phyloP scores from a whole-genome alignment of 92 coral and sea anemone species.

The Pocillopora grandis region DNA sequence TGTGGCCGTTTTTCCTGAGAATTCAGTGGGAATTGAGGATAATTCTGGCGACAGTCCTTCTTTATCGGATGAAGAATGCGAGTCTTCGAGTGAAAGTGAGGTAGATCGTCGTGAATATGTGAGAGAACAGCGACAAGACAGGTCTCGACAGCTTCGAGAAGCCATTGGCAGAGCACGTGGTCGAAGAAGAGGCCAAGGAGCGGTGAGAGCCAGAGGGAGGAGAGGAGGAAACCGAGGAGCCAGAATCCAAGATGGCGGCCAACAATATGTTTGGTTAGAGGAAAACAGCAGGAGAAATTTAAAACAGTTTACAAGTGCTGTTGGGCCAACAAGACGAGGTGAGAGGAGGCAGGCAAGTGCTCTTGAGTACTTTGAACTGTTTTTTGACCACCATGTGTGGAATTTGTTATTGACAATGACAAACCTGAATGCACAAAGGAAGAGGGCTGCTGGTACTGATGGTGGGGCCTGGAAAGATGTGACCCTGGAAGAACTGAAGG shows the following conservation, averaged over 20 bases:
- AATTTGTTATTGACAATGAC: slow-evolving; percentile 16
- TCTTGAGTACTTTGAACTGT: slow-evolving; percentile 25
- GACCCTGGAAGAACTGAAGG: slow-evolving; percentile 11
- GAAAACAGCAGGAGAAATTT: background rate
- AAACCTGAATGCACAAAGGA: slow-evolving; percentile 12
- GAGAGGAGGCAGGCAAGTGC: slow-evolving; percentile 34
- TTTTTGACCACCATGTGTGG: slow-evolving; percentile 2
- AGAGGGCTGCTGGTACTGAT: slow-evolving; percentile 8
- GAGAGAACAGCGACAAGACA: slow-evolving; percentile 33
- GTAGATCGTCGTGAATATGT: slow-evolving; percentile 22
- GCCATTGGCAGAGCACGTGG: slow-evolving; percentile 24
- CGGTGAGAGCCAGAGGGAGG: slow-evolving; percentile 21
- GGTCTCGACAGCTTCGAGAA: slow-evolving; percentile 24
- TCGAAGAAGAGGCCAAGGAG: slow-evolving; percentile 30
- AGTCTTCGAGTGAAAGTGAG: slow-evolving; percentile 31
- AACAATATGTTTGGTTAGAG: slow-evolving; percentile 12
- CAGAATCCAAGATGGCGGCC: slow-evolving; percentile 19
- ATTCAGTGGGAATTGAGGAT: slow-evolving; percentile 25
- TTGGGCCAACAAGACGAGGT: slow-evolving; percentile 27
- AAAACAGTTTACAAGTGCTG: slow-evolving; percentile 17
- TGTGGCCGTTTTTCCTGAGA: slow-evolving; percentile 18
- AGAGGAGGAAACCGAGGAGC: slow-evolving; percentile 2
- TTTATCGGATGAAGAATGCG: slow-evolving; percentile 16
- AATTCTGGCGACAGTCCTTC: slow-evolving; percentile 15
- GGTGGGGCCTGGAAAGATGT: slow-evolving; percentile 14